Evolutionary conservation across 2,888 invertebrate species (phyloP).

Genomic region (Drosophila acutilabella): DNA sequence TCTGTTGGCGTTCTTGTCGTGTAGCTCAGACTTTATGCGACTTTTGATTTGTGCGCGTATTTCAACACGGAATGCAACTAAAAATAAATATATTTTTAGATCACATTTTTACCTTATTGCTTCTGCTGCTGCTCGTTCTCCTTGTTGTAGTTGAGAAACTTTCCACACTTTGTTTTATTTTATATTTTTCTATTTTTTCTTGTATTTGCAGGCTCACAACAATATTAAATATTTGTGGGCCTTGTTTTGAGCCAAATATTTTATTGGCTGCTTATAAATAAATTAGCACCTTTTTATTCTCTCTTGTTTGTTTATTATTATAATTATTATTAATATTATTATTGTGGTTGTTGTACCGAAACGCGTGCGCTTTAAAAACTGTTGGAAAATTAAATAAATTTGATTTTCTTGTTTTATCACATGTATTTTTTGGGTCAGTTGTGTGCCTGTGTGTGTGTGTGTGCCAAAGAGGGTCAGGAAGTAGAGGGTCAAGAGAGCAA

Average conservation of each 20-base stretch:
- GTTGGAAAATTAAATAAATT: constrained; percentile 32
- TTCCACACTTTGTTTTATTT: constrained; percentile 41
- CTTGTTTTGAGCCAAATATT: constrained; percentile 45
- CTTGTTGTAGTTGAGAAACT: constrained; percentile 44
- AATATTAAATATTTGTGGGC: constrained; percentile 23
- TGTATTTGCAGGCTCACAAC: constrained; percentile 3
- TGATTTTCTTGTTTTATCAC: constrained; percentile 33
- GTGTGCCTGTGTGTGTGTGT: constrained; percentile 9
- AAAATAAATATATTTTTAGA: constrained; percentile 55
- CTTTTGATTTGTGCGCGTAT: constrained; percentile 54
- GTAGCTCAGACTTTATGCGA: constrained; percentile 58
- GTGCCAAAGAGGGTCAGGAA: constrained; percentile 7
- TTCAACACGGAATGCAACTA: constrained; percentile 58
- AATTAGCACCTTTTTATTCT: constrained; percentile 69
- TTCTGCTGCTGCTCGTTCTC: constrained; percentile 1
- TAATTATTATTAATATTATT: constrained; percentile 21
- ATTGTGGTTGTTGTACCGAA: constrained; percentile 31
- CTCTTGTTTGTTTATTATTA: constrained; percentile 25
- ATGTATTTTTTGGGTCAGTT: constrained; percentile 32
- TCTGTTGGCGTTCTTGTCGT: constrained; percentile 25
- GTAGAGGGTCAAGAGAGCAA: neutral
- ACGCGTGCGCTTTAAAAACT: constrained; percentile 57
- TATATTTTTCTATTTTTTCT: constrained; percentile 1
- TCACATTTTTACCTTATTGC: constrained; percentile 46
- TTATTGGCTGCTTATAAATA: constrained; percentile 49